phyloP scores from a whole-genome alignment of 2,797 vertebrate genomes.

The Etheostoma nigrum region DNA sequence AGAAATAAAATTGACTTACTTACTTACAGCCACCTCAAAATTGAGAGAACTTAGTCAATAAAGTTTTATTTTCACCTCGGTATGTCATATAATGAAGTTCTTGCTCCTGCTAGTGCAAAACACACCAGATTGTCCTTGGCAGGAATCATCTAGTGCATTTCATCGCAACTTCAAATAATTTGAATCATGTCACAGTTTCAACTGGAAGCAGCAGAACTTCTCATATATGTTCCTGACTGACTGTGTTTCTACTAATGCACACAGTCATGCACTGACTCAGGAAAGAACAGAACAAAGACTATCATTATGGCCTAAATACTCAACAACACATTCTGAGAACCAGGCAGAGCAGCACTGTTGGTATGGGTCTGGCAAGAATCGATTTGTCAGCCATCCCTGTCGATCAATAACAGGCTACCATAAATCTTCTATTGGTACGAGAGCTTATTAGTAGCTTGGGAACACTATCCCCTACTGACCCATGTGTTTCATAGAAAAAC shows the following conservation, averaged over 20 bases:
- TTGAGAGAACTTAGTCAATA: no score
- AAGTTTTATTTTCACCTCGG: no score
- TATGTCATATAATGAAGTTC: no score
- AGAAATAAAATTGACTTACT: no score
- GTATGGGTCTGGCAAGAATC: constrained; percentile 1
- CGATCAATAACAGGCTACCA: neutral
- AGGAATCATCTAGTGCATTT: no score
- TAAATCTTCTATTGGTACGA: constrained; percentile 1
- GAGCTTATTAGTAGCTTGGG: constrained; percentile 12
- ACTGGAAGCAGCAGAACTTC: neutral
- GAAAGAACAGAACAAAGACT: neutral
- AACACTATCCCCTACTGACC: neutral
- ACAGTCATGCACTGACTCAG: constrained; percentile 57
- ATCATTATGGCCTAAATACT: constrained; percentile 37
- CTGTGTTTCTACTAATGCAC: constrained; percentile 1
- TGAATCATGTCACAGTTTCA: neutral
- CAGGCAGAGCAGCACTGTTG: neutral
- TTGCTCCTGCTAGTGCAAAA: no score
- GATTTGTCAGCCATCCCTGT: constrained; percentile 19
- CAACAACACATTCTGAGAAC: constrained; percentile 38
- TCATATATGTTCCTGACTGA: constrained; percentile 1
- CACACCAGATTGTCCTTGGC: no score
- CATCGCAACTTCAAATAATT: no score
- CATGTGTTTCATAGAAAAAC: neutral
- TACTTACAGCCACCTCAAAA: no score